These are phyloP conservation scores for Leucophenga montana DNA, from an alignment of 2,888 invertebrate species.

Conservation along the genomic window DNA sequence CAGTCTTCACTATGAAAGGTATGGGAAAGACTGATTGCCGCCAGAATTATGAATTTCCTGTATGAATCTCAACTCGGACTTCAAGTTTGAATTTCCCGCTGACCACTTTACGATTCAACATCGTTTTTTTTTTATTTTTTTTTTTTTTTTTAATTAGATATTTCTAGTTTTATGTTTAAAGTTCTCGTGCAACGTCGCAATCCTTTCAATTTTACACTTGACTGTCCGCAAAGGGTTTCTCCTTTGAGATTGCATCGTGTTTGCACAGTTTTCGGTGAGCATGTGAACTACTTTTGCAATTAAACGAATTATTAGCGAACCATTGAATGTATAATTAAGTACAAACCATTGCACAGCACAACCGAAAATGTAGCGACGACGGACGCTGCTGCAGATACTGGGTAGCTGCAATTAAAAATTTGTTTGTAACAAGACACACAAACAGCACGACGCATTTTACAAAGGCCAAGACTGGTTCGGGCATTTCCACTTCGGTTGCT, in stretches of 20 bases:
- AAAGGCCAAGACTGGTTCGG: slow-evolving; percentile 1
- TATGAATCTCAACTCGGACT: no score
- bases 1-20: no score
- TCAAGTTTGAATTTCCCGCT: no score
- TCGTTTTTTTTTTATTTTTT: not conserved
- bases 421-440: slow-evolving; percentile 3
- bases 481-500: not conserved
- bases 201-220: not conserved
- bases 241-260: not conserved
- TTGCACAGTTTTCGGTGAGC: not conserved
- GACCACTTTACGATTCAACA: no score
- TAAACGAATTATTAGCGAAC: slow-evolving; percentile 19
- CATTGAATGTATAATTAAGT: slow-evolving; percentile 22
- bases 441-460: not conserved
- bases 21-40: no score
- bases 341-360: slow-evolving; percentile 11
- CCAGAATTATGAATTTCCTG: no score
- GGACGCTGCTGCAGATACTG: not conserved
- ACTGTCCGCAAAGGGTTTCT: not conserved
- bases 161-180: not conserved
- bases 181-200: not conserved
- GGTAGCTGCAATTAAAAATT: slow-evolving; percentile 19
- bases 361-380: not conserved
- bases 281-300: slow-evolving; percentile 13
- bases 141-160: not conserved